These are phyloP conservation scores for Actinernus sp. DNA, from an alignment of 92 coral and sea anemone species.

Conservation along the genomic window DNA sequence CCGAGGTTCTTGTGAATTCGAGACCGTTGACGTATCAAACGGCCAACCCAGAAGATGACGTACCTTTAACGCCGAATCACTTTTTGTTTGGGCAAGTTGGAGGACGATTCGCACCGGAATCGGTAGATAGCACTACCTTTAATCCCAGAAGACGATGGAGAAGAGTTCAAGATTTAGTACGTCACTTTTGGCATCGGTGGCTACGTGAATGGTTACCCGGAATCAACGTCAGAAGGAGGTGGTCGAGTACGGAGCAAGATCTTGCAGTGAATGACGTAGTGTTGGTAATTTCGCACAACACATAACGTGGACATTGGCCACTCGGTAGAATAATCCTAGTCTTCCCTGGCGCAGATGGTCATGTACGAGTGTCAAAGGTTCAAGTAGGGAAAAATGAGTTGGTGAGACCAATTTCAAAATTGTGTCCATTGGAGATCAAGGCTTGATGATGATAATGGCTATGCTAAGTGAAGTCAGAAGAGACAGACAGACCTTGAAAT, in stretches of 20 bases:
- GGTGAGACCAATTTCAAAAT: no score
- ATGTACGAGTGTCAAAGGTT: constrained; percentile 63
- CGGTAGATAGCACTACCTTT: constrained; percentile 33
- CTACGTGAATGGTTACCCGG: constrained; percentile 51
- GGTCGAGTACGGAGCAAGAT: constrained; percentile 60
- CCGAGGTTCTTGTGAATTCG: constrained; percentile 21
- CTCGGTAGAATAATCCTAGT: constrained; percentile 48
- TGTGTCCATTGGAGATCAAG: no score
- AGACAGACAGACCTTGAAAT: no score
- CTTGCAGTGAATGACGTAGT: constrained; percentile 51
- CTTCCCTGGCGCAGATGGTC: constrained; percentile 64
- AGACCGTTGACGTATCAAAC: constrained; percentile 26
- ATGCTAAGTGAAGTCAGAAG: no score
- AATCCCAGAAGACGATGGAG: constrained; percentile 59
- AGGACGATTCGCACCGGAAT: constrained; percentile 64
- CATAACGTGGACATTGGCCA: constrained; percentile 61
- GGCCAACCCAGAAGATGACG: constrained; percentile 11
- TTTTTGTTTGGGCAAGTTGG: constrained; percentile 63
- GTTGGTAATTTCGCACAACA: constrained; percentile 44
- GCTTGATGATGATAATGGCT: no score
- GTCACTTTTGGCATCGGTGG: constrained; percentile 60
- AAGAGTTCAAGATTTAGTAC: constrained; percentile 49
- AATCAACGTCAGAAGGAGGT: constrained; percentile 51
- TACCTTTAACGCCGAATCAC: constrained; percentile 38
- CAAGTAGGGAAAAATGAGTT: no score